Conservation (phyloP, 2,888 invertebrate species). For the Trilocha varians region DNA sequence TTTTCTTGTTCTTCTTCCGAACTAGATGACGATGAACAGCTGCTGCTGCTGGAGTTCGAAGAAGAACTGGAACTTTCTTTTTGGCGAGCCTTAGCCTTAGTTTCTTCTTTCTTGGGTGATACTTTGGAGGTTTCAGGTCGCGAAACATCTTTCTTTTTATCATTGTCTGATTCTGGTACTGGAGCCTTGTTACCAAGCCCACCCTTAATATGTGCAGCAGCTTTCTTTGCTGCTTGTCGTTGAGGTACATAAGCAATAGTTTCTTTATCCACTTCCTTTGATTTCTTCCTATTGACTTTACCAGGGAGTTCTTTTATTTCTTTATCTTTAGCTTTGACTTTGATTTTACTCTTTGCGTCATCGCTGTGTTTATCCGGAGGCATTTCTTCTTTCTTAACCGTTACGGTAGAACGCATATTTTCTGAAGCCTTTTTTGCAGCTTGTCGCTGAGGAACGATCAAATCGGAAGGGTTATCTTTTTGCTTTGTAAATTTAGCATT, state of each 20-base stretch:
- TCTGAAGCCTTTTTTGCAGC: constrained; percentile 94
- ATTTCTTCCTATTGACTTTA: constrained; percentile 62
- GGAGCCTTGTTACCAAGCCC: constrained; percentile 76
- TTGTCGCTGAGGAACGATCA: constrained; percentile 91
- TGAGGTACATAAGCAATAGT: constrained; percentile 90
- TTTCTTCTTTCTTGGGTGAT: constrained; percentile 62
- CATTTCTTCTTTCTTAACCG: constrained; percentile 55
- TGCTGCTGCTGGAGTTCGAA: constrained; percentile 69
- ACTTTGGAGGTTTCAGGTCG: constrained; percentile 39
- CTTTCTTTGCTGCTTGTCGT: constrained; percentile 92
- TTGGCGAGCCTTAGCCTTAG: constrained; percentile 38
- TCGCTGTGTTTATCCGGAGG: constrained; percentile 31
- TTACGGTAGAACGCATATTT: constrained; percentile 82
- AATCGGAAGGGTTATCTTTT: constrained; percentile 80
- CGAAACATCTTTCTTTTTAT: constrained; percentile 52
- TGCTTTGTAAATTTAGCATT: constrained; percentile 57
- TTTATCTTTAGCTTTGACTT: constrained; percentile 61
- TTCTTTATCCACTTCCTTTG: constrained; percentile 77
- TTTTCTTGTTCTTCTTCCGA: constrained; percentile 74
- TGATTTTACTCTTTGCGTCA: constrained; percentile 32
- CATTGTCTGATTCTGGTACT: constrained; percentile 41
- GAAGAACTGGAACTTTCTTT: constrained; percentile 69
- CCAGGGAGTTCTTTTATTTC: constrained; percentile 49
- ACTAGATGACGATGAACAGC: constrained; percentile 73
- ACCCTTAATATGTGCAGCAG: constrained; percentile 91